A percentile compares a stretch with the other conserved stretches of the same genome.
These are phyloP conservation scores for Catharus ustulatus DNA, from an alignment of 2,797 vertebrate species.

Conservation along the genomic window DNA sequence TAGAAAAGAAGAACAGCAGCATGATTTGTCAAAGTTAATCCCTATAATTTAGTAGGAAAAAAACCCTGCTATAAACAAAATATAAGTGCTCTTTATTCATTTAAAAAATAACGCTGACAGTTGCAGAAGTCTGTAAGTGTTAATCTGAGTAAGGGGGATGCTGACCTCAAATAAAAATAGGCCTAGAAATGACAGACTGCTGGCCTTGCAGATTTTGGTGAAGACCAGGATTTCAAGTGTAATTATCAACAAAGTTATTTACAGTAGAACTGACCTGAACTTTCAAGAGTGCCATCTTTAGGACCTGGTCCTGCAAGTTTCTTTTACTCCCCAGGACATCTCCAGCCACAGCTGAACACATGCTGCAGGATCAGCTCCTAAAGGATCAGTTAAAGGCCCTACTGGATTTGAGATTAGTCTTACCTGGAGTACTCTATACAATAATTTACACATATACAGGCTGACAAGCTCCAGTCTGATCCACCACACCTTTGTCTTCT, in stretches of 20 bases:
- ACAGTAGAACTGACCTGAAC: slow-evolving; percentile 51
- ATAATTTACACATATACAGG: slow-evolving; percentile 92
- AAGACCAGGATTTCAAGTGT: slow-evolving; percentile 70
- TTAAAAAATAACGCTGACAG: slow-evolving; percentile 73
- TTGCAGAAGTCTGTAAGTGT: slow-evolving; percentile 67
- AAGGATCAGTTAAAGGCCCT: slow-evolving; percentile 22
- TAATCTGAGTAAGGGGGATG: slow-evolving; percentile 45
- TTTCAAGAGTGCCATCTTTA: not conserved
- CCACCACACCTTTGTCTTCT: slow-evolving; percentile 76
- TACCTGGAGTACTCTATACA: slow-evolving; percentile 13
- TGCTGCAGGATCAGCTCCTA: slow-evolving; percentile 45
- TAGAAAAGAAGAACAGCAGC: slow-evolving; percentile 81
- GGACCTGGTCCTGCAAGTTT: slow-evolving; percentile 27
- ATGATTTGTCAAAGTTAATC: slow-evolving; percentile 80
- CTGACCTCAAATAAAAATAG: slow-evolving; percentile 47
- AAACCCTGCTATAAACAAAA: slow-evolving; percentile 78
- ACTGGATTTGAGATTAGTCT: slow-evolving; percentile 4
- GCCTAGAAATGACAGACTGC: slow-evolving; percentile 32
- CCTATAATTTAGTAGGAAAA: slow-evolving; percentile 80
- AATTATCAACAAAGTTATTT: slow-evolving; percentile 27
- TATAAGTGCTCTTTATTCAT: slow-evolving; percentile 83
- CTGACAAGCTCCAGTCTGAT: slow-evolving; percentile 88
- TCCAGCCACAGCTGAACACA: slow-evolving; percentile 5
- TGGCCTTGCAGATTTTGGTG: slow-evolving; percentile 46
- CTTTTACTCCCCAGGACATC: not conserved